Evolutionary conservation across 1,140 invertebrate species (phyloP).

Genomic region (Lysiphlebus fabarum): DNA sequence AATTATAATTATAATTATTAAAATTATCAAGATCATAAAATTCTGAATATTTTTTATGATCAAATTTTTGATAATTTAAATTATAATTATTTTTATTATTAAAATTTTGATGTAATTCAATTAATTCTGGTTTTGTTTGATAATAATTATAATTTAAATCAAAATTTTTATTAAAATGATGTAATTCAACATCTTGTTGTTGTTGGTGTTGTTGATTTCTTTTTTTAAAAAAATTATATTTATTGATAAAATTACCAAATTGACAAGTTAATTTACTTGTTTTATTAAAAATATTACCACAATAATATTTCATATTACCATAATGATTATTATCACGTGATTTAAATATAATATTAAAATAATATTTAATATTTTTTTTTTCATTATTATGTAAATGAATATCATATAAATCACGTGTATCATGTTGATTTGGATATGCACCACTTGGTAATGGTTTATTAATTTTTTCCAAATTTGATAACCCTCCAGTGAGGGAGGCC

Average conservation of each 20-base stretch:
- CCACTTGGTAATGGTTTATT: conserved; percentile 48
- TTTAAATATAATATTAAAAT: conserved; percentile 7
- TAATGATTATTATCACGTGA: conserved; percentile 24
- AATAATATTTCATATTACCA: conserved; percentile 38
- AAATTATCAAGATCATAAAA: not conserved
- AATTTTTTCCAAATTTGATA: conserved; percentile 50
- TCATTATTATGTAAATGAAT: conserved; percentile 5
- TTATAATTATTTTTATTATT: no score
- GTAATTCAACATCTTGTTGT: no score
- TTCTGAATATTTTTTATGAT: no score
- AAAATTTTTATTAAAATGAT: no score
- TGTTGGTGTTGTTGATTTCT: not conserved
- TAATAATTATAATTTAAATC: no score
- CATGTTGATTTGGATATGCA: conserved; percentile 48
- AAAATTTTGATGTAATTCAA: no score
- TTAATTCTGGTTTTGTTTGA: no score
- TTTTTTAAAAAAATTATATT: conserved; percentile 13
- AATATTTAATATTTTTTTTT: not conserved
- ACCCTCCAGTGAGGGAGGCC: conserved; percentile 53
- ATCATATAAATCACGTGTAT: conserved; percentile 41
- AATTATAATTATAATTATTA: conserved; percentile 8
- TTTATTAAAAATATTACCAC: conserved; percentile 45
- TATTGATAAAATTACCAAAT: conserved; percentile 31
- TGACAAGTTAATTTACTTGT: conserved; percentile 41
- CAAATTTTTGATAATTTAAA: no score